Evolutionary conservation across 2,888 invertebrate genomes (phyloP).

Genomic region (Pseudeuparius sepicola): DNA sequence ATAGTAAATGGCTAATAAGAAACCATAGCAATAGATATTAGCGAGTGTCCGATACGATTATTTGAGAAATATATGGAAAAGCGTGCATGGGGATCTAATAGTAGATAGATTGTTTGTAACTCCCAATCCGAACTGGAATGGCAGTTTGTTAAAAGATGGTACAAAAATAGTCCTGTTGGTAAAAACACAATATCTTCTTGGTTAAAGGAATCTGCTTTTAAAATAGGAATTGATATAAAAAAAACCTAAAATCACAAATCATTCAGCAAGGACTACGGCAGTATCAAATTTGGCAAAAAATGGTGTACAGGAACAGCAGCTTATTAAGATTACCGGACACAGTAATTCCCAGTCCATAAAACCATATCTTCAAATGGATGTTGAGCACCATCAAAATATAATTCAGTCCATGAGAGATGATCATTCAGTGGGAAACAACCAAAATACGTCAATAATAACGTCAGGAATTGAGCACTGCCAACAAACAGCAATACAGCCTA

Average conservation of each 20-base stretch:
- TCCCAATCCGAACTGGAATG: slow-evolving; percentile 14
- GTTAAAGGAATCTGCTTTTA: slow-evolving; percentile 15
- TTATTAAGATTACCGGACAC: slow-evolving; percentile 13
- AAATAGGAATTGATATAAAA: slow-evolving; percentile 14
- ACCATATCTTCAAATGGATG: slow-evolving; percentile 12
- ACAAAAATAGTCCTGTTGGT: slow-evolving; percentile 13
- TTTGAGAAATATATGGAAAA: slow-evolving; percentile 13
- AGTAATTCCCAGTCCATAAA: slow-evolving; percentile 12
- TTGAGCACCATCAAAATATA: slow-evolving; percentile 14
- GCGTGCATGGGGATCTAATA: slow-evolving; percentile 12
- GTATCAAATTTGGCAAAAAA: no score
- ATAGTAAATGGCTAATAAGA: slow-evolving; percentile 3
- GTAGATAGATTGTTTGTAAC: slow-evolving; percentile 13
- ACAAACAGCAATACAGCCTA: no score
- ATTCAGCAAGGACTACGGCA: slow-evolving; percentile 13
- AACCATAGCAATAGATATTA: slow-evolving; percentile 8
- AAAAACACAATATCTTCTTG: slow-evolving; percentile 14
- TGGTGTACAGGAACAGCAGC: slow-evolving; percentile 5
- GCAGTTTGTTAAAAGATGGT: slow-evolving; percentile 13
- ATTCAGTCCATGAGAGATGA: slow-evolving; percentile 9
- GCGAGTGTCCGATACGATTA: slow-evolving; percentile 12
- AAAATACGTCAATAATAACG: slow-evolving; percentile 7
- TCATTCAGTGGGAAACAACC: slow-evolving; percentile 11
- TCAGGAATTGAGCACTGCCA: no score
- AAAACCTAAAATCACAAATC: slow-evolving; percentile 12